Base-by-base conservation (phyloP, 2,113 vertebrate species). In the Ahaetulla prasina region DNA sequence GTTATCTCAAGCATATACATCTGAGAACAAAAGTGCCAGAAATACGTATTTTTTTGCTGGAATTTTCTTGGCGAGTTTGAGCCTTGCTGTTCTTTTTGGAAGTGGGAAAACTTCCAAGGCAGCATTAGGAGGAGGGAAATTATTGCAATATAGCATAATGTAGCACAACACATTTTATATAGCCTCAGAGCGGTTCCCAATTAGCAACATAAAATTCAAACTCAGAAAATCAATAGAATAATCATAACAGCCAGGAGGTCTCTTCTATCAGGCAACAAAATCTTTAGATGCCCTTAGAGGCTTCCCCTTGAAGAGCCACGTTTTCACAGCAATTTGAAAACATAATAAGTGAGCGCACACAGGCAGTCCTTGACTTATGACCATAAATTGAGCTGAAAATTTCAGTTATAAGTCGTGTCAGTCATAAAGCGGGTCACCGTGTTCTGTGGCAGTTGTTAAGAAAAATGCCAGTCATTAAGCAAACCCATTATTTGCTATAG, bases 141-240 rank as follows among this genome's bases (percentile, higher is more conserved):
- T 93, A 95, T 91, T 93, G 93, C 95, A 94, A 60, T 94, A 93
- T 95, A 96, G 94, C 43, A 90, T 39, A 94, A 90, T 8, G 89
- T 80, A 55, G 68, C 91, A 92, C 84, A 90, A 94, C 43, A 94
- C 91, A 93, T 96, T 96, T 96, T 96, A 95, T 88, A 95, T 95
- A 95, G 86, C 39, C 91, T 95, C 96, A 95, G 8, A 43, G 74
- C 0, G 8, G 8, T 80, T 80, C 35, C 10, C 35, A 80, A 80
- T 80, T 80, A 80, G 35, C 74, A 80, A 39, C 74, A 80, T 80
- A 43, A 80, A 43, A 80, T 22, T 39, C 35, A 80, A 80, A 80
- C 97, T 54, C 89, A 85, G 92, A 94, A 96, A 93, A 93, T 95
- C 95, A 45, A 85, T 91, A 45, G 94, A 95, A 95, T 52, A 93